These are phyloP conservation scores for Calidris pygmaea DNA, from an alignment of 2,113 vertebrate species.

Conservation along the genomic window DNA sequence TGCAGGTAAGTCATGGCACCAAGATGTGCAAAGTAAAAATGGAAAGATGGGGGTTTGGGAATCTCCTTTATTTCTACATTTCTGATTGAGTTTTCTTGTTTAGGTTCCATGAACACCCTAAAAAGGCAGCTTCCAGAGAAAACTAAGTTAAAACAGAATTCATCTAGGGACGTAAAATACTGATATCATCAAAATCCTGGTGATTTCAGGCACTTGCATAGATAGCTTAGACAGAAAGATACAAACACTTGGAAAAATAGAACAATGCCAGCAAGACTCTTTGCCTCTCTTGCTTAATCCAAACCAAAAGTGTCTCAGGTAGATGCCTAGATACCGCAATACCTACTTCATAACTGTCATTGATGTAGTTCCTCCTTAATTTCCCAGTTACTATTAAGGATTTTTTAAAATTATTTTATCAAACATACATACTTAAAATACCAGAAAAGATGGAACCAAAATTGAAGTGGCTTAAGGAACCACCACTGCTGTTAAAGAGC, in stretches of 20 bases:
- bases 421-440: neutral
- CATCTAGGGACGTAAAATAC: neutral
- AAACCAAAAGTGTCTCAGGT: neutral
- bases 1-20: neutral
- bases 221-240: neutral
- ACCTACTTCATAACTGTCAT: neutral
- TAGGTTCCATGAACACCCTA: neutral
- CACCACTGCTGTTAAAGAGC: neutral
- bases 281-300: neutral
- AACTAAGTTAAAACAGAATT: neutral
- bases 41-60: neutral
- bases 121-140: neutral
- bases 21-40: neutral
- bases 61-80: neutral
- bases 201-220: neutral
- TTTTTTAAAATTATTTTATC: neutral
- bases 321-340: neutral
- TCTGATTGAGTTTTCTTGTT: neutral
- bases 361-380: neutral
- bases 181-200: neutral
- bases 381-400: neutral
- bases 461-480: neutral
- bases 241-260: neutral
- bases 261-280: neutral
- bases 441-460: neutral